Evolutionary conservation across 2,797 vertebrate genomes (phyloP).

Genomic region (Esox lucius): DNA sequence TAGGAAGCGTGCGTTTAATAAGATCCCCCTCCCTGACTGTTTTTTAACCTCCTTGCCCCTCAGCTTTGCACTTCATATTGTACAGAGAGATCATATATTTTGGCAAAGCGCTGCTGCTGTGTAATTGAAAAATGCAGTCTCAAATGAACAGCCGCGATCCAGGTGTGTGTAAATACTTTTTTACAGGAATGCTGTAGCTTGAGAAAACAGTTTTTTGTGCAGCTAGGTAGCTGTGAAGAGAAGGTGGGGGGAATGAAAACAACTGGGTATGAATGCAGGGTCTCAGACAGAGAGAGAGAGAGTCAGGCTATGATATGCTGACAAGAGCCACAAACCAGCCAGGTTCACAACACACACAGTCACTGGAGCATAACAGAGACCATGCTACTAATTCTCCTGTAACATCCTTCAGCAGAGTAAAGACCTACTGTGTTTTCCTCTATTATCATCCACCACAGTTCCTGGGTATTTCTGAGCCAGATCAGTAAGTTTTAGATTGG

Average conservation of each 20-base stretch:
- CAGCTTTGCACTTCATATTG: conserved; percentile 25
- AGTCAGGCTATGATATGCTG: conserved; percentile 65
- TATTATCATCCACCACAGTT: neutral
- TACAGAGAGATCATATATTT: conserved; percentile 30
- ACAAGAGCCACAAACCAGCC: conserved; percentile 72
- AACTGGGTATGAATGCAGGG: conserved; percentile 75
- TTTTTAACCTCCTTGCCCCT: conserved; percentile 38
- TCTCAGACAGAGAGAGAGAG: conserved; percentile 57
- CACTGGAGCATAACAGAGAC: neutral
- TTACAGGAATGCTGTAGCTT: conserved; percentile 64
- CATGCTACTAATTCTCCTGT: neutral
- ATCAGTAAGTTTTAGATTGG: neutral
- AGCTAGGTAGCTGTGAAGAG: conserved; percentile 39
- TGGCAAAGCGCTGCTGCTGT: conserved; percentile 21
- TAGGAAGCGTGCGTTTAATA: conserved; percentile 43
- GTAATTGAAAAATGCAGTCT: conserved; percentile 59
- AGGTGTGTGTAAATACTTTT: conserved; percentile 67
- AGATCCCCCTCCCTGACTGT: conserved; percentile 44
- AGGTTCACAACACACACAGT: conserved; percentile 59
- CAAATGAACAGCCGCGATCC: conserved; percentile 60
- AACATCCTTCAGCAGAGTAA: neutral
- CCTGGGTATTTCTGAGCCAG: neutral
- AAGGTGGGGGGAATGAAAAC: conserved; percentile 77
- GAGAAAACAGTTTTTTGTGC: conserved; percentile 69
- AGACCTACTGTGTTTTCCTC: neutral